These are phyloP conservation scores for Lytechinus variegatus DNA, from an alignment of 35 echinoderm and acorn worm species.

Conservation along the genomic window DNA sequence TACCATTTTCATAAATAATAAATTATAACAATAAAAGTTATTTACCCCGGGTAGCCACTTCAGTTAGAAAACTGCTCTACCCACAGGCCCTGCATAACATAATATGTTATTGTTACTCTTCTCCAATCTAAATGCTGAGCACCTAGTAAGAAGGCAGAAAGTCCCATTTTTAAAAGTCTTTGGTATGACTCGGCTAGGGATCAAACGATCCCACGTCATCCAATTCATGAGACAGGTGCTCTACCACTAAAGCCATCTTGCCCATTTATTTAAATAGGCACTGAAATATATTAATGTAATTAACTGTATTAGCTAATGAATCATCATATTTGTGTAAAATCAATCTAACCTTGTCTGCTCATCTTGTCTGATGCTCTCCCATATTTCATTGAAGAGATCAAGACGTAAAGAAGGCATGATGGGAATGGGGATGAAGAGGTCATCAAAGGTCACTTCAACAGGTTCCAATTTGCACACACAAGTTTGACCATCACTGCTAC, in stretches of 20 bases:
- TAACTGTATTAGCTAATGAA: neutral
- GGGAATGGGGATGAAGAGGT: slow-evolving; percentile 61
- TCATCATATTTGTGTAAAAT: neutral
- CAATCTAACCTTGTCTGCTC: slow-evolving; percentile 43
- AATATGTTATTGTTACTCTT: no score
- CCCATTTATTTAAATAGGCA: neutral
- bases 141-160: no score
- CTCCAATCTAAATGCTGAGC: no score
- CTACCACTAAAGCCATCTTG: no score
- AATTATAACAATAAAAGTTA: no score
- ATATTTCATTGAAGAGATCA: slow-evolving; percentile 31
- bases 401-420: slow-evolving; percentile 27
- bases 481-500: slow-evolving; percentile 52
- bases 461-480: slow-evolving; percentile 51
- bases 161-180: no score
- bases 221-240: no score
- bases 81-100: no score
- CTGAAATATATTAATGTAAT: neutral
- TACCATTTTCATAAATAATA: neutral
- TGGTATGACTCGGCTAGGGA: no score
- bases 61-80: no score
- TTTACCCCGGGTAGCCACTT: no score
- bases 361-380: slow-evolving; percentile 50
- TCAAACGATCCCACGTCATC: no score
- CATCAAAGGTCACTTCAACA: slow-evolving; percentile 52